Conservation (phyloP, 2,797 vertebrate species). For the Macropodus opercularis region DNA sequence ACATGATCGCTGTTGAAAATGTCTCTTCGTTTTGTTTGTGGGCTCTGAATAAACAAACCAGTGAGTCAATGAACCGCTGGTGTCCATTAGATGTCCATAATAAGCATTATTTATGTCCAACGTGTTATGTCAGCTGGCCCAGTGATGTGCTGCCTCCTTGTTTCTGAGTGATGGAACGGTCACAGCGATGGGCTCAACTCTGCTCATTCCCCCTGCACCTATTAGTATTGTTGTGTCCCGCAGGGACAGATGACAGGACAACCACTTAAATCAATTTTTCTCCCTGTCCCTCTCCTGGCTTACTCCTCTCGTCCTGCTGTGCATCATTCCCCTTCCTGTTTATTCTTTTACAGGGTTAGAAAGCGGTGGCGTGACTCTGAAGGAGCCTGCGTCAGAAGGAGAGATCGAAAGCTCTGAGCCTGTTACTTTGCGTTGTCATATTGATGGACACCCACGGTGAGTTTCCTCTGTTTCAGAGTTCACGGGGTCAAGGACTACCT, state of each 20-base stretch:
- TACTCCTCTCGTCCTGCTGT: conserved; percentile 7
- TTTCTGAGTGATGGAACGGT: conserved; percentile 33
- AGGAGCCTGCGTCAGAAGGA: conserved; percentile 83
- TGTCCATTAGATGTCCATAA: conserved; percentile 54
- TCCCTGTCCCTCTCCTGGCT: conserved; percentile 35
- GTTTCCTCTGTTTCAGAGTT: conserved; percentile 49
- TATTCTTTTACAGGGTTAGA: conserved; percentile 88
- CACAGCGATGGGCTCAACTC: conserved; percentile 6
- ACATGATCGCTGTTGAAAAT: conserved; percentile 15
- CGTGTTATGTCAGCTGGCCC: conserved; percentile 30
- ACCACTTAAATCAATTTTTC: conserved; percentile 65
- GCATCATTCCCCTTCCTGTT: conserved; percentile 17
- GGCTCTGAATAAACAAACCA: conserved; percentile 22
- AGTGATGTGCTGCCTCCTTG: conserved; percentile 17
- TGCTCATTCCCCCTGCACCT: conserved; percentile 24
- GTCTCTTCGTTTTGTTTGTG: conserved; percentile 9
- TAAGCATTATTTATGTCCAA: conserved; percentile 25
- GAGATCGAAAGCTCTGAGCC: conserved; percentile 90
- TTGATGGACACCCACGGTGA: conserved; percentile 97
- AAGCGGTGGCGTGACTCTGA: conserved; percentile 88
- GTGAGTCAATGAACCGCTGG: conserved; percentile 39
- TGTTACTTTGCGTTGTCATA: conserved; percentile 90
- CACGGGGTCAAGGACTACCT: conserved; percentile 20
- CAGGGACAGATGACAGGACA: conserved; percentile 27
- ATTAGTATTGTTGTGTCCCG: conserved; percentile 40